Percentiles rank a stretch among this genome's conserved stretches.
Conservation (phyloP, 2,113 vertebrate species). For the Sisor rabdophorus region DNA sequence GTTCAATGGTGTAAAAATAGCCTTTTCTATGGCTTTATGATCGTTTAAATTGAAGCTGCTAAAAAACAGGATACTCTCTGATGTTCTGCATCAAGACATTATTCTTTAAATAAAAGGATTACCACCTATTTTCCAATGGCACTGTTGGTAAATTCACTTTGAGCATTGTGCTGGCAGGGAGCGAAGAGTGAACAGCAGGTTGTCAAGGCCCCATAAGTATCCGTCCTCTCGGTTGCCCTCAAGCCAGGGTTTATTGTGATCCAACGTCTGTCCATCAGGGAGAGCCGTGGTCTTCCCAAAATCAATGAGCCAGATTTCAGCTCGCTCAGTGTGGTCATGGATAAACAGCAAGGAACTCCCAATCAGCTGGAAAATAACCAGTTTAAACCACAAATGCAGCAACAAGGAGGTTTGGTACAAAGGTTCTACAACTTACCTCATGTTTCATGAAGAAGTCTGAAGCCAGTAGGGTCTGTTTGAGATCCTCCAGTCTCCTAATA, state of each 20-base stretch:
- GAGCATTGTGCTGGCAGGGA: constrained; percentile 39
- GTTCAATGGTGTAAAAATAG: not conserved
- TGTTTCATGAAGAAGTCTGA: constrained; percentile 91
- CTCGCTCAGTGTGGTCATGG: constrained; percentile 83
- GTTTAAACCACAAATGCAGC: not conserved
- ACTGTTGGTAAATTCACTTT: constrained; percentile 2
- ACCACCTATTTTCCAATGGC: constrained; percentile 4
- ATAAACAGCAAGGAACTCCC: constrained; percentile 97
- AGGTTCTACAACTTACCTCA: constrained; percentile 75
- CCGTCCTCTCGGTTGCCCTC: constrained; percentile 97
- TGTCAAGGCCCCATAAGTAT: constrained; percentile 91
- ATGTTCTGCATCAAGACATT: not conserved
- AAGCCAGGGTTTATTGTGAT: constrained; percentile 85
- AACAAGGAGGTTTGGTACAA: not conserved
- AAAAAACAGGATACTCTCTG: no score
- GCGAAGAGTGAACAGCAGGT: constrained; percentile 76
- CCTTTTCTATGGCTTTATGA: not conserved
- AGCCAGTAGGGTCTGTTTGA: constrained; percentile 78
- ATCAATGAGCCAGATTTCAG: constrained; percentile 95
- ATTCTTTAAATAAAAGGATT: constrained; percentile 22
- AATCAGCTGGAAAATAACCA: constrained; percentile 77
- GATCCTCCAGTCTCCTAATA: constrained; percentile 82
- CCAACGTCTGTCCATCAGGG: constrained; percentile 80
- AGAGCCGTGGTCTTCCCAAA: constrained; percentile 92
- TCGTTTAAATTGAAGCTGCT: not conserved